A percentile compares a stretch with the other conserved stretches of the same genome.
Conservation (phyloP, 1,140 invertebrate species). For the Caenorhabditis tropicalis region DNA sequence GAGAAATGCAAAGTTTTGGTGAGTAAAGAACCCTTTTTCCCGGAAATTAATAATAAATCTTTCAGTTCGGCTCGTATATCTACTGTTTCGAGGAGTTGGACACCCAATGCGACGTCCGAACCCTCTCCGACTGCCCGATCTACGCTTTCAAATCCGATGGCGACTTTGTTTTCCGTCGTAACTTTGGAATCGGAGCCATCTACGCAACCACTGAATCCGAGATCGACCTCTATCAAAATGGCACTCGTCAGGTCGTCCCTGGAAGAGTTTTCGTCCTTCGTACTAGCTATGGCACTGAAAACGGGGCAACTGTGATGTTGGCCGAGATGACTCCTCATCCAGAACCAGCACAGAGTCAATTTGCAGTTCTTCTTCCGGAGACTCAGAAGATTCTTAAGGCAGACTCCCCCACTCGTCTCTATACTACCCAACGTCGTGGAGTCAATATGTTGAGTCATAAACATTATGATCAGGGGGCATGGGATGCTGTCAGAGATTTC, state of each 20-base stretch:
- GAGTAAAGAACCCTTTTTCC: not conserved
- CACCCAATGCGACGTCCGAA: constrained; percentile 44
- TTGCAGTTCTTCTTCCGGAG: not conserved
- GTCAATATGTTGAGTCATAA: constrained; percentile 14
- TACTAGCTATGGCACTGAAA: not conserved
- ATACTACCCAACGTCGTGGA: not conserved
- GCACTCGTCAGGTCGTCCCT: not conserved
- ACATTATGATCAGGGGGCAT: not conserved
- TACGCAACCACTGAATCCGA: constrained; percentile 23
- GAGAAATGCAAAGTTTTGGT: constrained; percentile 52
- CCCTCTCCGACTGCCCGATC: constrained; percentile 47
- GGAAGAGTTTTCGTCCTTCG: not conserved
- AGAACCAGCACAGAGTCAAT: constrained; percentile 10
- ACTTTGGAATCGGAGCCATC: constrained; percentile 4
- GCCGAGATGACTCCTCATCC: constrained; percentile 23
- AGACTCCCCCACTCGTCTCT: not conserved
- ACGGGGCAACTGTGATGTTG: not conserved
- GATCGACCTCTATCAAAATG: not conserved
- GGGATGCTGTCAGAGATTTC: not conserved
- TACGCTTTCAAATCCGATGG: constrained; percentile 37
- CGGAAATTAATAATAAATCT: not conserved
- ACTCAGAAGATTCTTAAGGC: constrained; percentile 5
- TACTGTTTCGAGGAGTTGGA: constrained; percentile 42
- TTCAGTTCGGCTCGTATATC: constrained; percentile 53
- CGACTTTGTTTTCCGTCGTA: not conserved